Conservation (phyloP, 2,113 vertebrate species). For the Paramormyrops kingsleyae region DNA sequence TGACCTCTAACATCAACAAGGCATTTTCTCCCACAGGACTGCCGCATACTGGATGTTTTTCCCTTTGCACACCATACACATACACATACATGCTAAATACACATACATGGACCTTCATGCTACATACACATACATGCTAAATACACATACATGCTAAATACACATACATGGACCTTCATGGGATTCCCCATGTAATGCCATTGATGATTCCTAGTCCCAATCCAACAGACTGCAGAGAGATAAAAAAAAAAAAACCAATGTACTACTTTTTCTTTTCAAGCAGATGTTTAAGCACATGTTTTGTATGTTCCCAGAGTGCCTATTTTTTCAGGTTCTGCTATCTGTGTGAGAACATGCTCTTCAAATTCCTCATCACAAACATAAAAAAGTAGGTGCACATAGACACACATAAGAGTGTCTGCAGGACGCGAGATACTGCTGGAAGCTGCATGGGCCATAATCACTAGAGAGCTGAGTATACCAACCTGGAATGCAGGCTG, state of each 20-base stretch:
- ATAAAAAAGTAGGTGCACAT: not conserved
- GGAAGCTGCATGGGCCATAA: not conserved
- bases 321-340: not conserved
- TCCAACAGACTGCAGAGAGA: not conserved
- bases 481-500: not conserved
- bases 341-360: not conserved
- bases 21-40: too few species aligned
- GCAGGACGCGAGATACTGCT: not conserved
- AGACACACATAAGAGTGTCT: not conserved
- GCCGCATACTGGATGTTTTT: too few species aligned
- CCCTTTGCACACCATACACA: too few species aligned
- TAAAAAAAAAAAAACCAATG: not conserved
- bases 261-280: not conserved
- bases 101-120: too few species aligned
- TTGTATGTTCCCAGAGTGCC: not conserved
- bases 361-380: not conserved
- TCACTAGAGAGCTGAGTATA: not conserved
- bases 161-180: not conserved
- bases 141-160: too few species aligned
- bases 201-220: not conserved
- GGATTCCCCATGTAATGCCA: not conserved
- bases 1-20: too few species aligned
- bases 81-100: too few species aligned
- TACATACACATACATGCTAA: too few species aligned
- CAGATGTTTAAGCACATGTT: not conserved